phyloP scores from a whole-genome alignment of 1,140 invertebrate genomes.

The Samia ricini region DNA sequence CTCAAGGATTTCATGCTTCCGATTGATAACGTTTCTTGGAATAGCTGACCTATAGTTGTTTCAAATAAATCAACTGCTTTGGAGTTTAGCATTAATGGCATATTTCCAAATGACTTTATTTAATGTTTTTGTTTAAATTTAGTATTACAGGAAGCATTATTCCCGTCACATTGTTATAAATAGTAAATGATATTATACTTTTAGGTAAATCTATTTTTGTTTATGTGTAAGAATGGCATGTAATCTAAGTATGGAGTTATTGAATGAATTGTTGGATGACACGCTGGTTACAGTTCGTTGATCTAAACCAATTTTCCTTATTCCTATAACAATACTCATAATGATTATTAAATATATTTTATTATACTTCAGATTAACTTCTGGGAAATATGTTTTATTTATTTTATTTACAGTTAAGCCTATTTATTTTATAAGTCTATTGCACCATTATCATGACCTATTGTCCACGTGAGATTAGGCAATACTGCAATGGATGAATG shows the following conservation, averaged over 20 bases:
- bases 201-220: not conserved
- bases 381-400: not conserved
- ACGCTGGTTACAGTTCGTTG: not conserved
- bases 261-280: slow-evolving; percentile 1
- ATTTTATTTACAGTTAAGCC: not conserved
- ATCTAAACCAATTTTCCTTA: not conserved
- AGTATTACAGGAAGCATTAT: not conserved
- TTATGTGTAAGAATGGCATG: not conserved
- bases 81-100: not conserved
- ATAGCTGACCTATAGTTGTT: not conserved
- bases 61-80: not conserved
- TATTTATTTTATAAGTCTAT: not conserved
- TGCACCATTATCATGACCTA: not conserved
- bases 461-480: not conserved
- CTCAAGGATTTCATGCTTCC: slow-evolving; percentile 5
- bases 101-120: not conserved
- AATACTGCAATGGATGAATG: slow-evolving; percentile 2
- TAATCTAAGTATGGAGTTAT: not conserved
- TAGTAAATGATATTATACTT: not conserved
- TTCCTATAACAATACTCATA: not conserved
- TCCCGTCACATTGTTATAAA: not conserved
- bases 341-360: not conserved
- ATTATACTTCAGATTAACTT: not conserved
- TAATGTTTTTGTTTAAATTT: not conserved
- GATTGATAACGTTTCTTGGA: not conserved